Conservation (phyloP, 2,113 vertebrate genomes). For the Anolis carolinensis region DNA sequence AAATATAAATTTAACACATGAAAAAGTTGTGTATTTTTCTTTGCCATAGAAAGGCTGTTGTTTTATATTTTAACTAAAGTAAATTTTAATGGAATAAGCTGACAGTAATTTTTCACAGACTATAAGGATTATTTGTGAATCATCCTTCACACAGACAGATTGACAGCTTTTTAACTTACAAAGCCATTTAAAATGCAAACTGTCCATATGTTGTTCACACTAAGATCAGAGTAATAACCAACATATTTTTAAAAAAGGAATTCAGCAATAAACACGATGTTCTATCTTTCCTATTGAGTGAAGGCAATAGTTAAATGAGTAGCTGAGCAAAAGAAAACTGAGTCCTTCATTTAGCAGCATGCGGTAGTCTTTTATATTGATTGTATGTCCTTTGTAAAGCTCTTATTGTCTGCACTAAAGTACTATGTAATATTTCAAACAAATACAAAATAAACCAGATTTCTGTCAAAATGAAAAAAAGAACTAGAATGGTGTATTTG, state of each 20-base stretch:
- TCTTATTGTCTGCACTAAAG: neutral
- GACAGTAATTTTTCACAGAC: constrained; percentile 33
- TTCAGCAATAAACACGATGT: accelerated
- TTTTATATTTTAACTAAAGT: constrained; percentile 47
- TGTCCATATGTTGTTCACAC: constrained; percentile 14
- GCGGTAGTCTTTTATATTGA: neutral
- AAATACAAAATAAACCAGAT: neutral
- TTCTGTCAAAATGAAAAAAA: constrained; percentile 7
- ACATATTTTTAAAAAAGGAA: constrained; percentile 35
- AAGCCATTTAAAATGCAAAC: constrained; percentile 43
- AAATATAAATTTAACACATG: constrained; percentile 55
- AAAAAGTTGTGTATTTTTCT: constrained; percentile 43
- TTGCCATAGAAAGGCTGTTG: constrained; percentile 54
- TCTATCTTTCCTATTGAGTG: neutral
- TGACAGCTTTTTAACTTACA: constrained; percentile 32
- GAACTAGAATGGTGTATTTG: neutral
- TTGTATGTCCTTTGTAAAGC: constrained; percentile 2
- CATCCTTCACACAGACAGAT: constrained; percentile 35
- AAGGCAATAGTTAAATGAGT: constrained; percentile 9
- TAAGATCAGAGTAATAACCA: neutral
- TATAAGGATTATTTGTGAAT: constrained; percentile 40
- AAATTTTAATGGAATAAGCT: constrained; percentile 43
- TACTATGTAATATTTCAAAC: neutral
- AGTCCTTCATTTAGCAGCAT: neutral
- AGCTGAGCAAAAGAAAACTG: constrained; percentile 9